A percentile compares a stretch with the other conserved stretches of the same genome.
Evolutionary conservation across 2,113 vertebrate genomes (phyloP).

Genomic region (Rhizomys pruinosus): DNA sequence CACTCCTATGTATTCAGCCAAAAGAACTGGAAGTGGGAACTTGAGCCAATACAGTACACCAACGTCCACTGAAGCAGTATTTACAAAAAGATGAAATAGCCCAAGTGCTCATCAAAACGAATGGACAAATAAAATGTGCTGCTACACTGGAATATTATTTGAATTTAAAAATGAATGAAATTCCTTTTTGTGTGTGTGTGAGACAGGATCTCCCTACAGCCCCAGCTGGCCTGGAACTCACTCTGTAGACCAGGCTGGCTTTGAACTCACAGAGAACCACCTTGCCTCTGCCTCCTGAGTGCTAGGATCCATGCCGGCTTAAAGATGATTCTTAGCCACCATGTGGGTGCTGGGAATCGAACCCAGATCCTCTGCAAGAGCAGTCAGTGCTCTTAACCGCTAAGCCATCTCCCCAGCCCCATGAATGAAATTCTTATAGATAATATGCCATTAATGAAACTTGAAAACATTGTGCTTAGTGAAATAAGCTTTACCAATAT

Average conservation of each 20-base stretch:
- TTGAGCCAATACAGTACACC: background rate
- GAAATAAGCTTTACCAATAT: slow-evolving; percentile 20
- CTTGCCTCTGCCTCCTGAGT: too few species aligned
- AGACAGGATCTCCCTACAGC: too few species aligned
- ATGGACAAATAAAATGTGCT: background rate
- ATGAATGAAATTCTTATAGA: background rate
- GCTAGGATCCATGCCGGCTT: too few species aligned
- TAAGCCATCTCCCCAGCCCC: too few species aligned
- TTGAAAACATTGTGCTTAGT: background rate
- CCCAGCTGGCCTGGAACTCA: too few species aligned
- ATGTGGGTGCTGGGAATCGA: too few species aligned
- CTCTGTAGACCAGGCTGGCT: too few species aligned
- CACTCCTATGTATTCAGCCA: background rate
- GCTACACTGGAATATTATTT: background rate
- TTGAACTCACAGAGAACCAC: too few species aligned
- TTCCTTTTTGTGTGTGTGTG: too few species aligned
- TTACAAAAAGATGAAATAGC: background rate
- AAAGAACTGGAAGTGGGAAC: background rate
- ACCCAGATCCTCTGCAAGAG: too few species aligned
- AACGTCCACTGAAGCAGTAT: background rate
- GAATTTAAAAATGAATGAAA: background rate
- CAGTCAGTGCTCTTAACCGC: too few species aligned
- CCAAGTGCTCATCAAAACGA: background rate
- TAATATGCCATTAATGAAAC: background rate
- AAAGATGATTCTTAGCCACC: too few species aligned